Evolutionary conservation across 1,140 invertebrate genomes (phyloP).

Genomic region (Caenorhabditis inopinata): DNA sequence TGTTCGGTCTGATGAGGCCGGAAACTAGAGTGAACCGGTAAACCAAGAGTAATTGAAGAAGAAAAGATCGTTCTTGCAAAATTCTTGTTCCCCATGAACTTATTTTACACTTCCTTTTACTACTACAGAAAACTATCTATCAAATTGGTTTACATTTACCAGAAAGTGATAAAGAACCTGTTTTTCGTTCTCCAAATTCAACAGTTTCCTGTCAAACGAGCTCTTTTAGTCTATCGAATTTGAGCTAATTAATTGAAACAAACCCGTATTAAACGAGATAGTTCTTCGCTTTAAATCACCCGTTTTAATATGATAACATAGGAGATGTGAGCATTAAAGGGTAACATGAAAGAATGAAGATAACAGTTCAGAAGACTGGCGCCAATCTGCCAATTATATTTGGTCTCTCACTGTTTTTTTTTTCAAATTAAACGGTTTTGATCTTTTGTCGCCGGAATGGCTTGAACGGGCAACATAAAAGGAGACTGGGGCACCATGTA

Average conservation of each 20-base stretch:
- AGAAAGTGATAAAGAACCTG: not conserved
- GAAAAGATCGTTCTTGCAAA: too few relatives aligned
- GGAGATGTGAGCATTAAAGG: conserved; percentile 16
- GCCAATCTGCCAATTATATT: not conserved
- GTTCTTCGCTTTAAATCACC: not conserved
- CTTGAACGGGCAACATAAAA: not conserved
- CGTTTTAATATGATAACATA: not conserved
- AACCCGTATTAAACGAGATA: not conserved
- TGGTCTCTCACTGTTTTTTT: not conserved
- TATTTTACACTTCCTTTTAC: too few relatives aligned
- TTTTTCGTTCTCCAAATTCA: not conserved
- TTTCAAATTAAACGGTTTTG: not conserved
- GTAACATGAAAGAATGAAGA: too few relatives aligned
- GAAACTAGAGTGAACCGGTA: too few relatives aligned
- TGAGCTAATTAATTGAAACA: not conserved
- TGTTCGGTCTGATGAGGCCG: too few relatives aligned
- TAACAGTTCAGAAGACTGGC: conserved; percentile 10
- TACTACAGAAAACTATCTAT: not conserved
- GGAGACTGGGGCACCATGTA: not conserved
- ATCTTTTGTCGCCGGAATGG: conserved; percentile 13
- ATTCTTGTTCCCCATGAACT: too few relatives aligned
- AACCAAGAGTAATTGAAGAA: too few relatives aligned
- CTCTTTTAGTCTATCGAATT: not conserved
- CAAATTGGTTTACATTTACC: not conserved
- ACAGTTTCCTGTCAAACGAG: not conserved